phyloP scores from a whole-genome alignment of 2,113 vertebrate species.

The Microtus montanus region DNA sequence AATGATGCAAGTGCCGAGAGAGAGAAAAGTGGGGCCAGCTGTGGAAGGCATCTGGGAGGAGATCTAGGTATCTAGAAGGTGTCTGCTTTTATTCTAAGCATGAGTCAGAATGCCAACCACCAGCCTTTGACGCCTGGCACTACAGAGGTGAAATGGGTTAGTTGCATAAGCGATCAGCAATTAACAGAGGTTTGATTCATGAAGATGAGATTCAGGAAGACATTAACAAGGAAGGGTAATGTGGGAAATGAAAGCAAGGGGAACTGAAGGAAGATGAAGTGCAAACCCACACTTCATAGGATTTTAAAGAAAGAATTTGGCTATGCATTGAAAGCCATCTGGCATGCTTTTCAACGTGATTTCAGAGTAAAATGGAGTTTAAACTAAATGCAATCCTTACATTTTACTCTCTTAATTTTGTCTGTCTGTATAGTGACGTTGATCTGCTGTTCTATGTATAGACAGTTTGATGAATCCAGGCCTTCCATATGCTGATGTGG shows the following conservation, averaged over 20 bases:
- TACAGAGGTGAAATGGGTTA: not conserved
- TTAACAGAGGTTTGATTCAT: not conserved
- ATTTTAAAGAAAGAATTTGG: constrained; percentile 42
- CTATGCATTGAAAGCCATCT: constrained; percentile 31
- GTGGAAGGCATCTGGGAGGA: not conserved
- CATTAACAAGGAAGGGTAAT: not conserved
- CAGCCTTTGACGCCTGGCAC: not conserved
- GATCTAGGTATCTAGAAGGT: not conserved
- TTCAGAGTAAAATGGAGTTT: constrained; percentile 34
- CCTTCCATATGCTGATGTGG: not conserved
- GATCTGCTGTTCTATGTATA: not conserved
- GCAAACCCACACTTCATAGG: not conserved
- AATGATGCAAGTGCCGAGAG: not conserved
- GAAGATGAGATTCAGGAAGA: not conserved
- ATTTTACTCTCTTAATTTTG: constrained; percentile 7
- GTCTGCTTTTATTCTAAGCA: not conserved
- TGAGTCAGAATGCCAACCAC: not conserved
- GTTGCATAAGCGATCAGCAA: not conserved
- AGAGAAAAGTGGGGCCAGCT: not conserved
- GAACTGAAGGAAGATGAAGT: not conserved
- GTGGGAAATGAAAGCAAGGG: not conserved
- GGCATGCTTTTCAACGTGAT: constrained; percentile 9
- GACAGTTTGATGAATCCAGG: not conserved
- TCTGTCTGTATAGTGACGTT: not conserved
- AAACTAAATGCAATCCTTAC: not conserved